These are phyloP conservation scores for Synergus japonicus DNA, from an alignment of 2,888 invertebrate species.

Conservation along the genomic window DNA sequence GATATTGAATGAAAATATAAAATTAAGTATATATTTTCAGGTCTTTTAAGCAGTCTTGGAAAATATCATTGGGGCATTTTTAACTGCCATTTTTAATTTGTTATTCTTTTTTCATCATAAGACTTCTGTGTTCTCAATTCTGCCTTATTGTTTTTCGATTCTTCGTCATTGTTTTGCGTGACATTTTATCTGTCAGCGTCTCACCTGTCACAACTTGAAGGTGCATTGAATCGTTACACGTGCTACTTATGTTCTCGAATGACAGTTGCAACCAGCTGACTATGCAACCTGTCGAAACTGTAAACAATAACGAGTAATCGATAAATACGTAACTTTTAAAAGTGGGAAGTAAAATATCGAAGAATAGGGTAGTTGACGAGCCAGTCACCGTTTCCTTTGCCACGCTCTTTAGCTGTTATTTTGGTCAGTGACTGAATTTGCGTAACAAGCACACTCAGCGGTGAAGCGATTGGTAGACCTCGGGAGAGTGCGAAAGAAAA, in stretches of 20 bases:
- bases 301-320: conserved; percentile 32
- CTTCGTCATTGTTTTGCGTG: background rate
- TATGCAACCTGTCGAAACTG: conserved; percentile 24
- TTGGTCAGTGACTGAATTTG: conserved; percentile 75
- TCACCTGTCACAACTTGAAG: conserved; percentile 4
- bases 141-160: background rate
- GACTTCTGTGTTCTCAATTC: background rate
- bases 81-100: background rate
- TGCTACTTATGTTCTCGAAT: background rate
- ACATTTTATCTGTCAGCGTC: conserved; percentile 25
- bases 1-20: background rate
- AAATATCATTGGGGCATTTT: background rate
- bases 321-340: background rate
- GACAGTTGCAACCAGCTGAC: conserved; percentile 29
- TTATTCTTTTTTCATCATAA: background rate
- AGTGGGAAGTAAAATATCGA: conserved; percentile 28
- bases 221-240: background rate
- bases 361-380: conserved; percentile 51
- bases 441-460: conserved; percentile 65
- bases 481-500: conserved; percentile 50
- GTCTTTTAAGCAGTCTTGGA: no score
- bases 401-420: conserved; percentile 66
- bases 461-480: conserved; percentile 60
- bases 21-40: background rate
- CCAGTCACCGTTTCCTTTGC: conserved; percentile 54